Percentiles rank a stretch among this genome's conserved stretches.
Conservation (phyloP, 2,113 vertebrate species). For the Lampris incognitus region DNA sequence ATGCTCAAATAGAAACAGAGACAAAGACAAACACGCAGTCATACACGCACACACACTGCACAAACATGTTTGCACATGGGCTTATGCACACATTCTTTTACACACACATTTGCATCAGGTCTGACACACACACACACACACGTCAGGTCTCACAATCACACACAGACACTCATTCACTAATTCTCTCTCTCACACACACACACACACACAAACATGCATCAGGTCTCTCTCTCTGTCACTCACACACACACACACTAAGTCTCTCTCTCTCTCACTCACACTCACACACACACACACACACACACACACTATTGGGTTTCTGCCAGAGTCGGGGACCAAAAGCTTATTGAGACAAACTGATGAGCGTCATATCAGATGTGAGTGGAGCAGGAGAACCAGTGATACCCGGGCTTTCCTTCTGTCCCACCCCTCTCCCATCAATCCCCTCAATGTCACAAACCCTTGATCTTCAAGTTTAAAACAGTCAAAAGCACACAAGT, state of each 20-base stretch:
- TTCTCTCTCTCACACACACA: background rate
- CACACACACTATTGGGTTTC: background rate
- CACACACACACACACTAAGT: background rate
- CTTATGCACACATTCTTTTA: background rate
- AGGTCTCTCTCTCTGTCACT: too few species aligned
- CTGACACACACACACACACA: conserved; percentile 1
- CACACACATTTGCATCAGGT: background rate
- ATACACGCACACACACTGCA: background rate
- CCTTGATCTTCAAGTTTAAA: too few species aligned
- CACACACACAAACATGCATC: background rate
- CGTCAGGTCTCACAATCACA: background rate
- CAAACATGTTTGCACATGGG: background rate
- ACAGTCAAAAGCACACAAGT: too few species aligned
- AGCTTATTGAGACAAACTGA: background rate
- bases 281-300: conserved; percentile 5
- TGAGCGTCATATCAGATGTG: background rate
- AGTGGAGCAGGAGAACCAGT: too few species aligned
- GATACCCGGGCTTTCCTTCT: too few species aligned
- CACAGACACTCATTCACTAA: background rate
- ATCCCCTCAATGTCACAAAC: too few species aligned
- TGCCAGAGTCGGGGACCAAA: background rate
- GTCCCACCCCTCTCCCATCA: too few species aligned
- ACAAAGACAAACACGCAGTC: background rate
- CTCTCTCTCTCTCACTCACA: background rate
- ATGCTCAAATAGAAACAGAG: background rate